Base-by-base conservation (phyloP, 2,888 invertebrate genomes). In the Listrodromus nycthemerus region DNA sequence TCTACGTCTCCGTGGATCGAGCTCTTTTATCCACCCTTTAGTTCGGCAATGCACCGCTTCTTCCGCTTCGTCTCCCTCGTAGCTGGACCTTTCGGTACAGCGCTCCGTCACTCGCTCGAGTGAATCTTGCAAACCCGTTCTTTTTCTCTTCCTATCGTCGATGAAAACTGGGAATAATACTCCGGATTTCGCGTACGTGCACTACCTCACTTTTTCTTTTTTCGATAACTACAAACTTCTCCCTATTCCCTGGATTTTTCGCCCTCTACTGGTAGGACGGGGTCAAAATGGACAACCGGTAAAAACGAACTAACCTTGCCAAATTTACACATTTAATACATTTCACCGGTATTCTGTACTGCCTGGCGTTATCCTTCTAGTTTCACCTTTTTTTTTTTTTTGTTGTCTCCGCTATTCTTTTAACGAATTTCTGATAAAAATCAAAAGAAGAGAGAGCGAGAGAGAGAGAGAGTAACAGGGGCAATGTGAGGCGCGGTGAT, bases 51-150 rank as follows among this genome's bases (percentile, higher is more conserved):
- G 66, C 76, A 81, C 24, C 61, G 76, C 77, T 83, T 83, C 80
- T 82, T 67, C 81, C 79, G 71, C 82, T 84, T 74, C 71, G 61
- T 82, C 77, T 83, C 45, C 67, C 65, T 75, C 70, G 48, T 80
- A 66, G 80, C 66, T 41, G 55, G 69, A n/a, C 8, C 61, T 33
- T 48, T 21, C 24, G 19, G 63, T 37, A 45, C 41, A 37, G 69
- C 77, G 75, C 45, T 66, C 55, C 67, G 76, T 73, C 80, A 78
- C 75, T 76, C 87, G 83, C 86, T 83, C 84, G 86, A 83, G 85
- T 86, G 87, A 87, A 87, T 88, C 89, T 86, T 73, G 76, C 85
- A 76, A 80, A 70, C 77, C 80, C 67, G 48, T 52, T 55, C 66
- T 63, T 70, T 55, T 5, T 13, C 65, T 45, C 65, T 45, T 45